Percentiles rank a stretch among this genome's conserved stretches.
Conservation (phyloP, 2,888 invertebrate genomes). For the Octodonta nipae region DNA sequence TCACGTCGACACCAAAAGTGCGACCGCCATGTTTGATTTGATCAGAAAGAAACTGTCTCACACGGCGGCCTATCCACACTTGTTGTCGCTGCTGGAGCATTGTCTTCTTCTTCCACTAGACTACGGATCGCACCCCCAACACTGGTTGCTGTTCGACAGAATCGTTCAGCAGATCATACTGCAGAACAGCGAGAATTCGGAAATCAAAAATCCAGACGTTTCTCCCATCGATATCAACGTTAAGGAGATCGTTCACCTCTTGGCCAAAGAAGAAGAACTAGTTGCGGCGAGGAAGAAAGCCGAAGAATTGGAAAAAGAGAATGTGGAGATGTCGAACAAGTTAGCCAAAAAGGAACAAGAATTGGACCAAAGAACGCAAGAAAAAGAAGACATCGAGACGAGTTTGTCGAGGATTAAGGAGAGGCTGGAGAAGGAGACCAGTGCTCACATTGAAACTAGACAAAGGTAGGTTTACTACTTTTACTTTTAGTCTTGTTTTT, state of each 20-base stretch:
- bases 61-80: constrained; percentile 84
- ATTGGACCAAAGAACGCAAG: constrained; percentile 75
- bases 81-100: constrained; percentile 80
- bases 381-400: constrained; percentile 83
- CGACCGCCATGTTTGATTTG: constrained; percentile 82
- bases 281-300: constrained; percentile 76
- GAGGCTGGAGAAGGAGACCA: constrained; percentile 77
- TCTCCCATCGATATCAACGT: constrained; percentile 81
- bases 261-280: constrained; percentile 87
- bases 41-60: constrained; percentile 77
- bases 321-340: constrained; percentile 72
- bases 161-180: constrained; percentile 84
- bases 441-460: constrained; percentile 73
- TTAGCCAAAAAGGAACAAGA: constrained; percentile 88
- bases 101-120: constrained; percentile 74
- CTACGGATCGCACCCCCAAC: constrained; percentile 74
- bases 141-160: constrained; percentile 88
- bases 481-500: neutral
- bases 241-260: constrained; percentile 73
- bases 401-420: constrained; percentile 67
- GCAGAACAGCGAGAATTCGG: constrained; percentile 43
- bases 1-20: constrained; percentile 89
- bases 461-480: constrained; percentile 34
- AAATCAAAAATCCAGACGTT: constrained; percentile 64
- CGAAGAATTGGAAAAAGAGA: constrained; percentile 77